phyloP scores from a whole-genome alignment of 1,140 invertebrate genomes.

The Lordiphosa stackelbergi region DNA sequence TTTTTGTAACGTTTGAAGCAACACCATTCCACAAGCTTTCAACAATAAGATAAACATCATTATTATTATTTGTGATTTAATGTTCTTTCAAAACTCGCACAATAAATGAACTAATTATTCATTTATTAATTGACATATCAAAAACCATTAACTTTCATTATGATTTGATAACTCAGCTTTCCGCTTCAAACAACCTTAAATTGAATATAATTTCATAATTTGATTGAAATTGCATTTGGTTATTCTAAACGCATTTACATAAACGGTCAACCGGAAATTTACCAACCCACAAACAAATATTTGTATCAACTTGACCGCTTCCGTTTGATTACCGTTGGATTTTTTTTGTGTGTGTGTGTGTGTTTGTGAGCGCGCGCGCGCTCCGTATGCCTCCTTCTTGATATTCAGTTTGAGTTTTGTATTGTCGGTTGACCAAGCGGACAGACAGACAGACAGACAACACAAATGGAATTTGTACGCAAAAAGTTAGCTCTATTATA shows the following conservation, averaged over 20 bases:
- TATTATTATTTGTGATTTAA: too few relatives aligned
- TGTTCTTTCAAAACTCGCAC: too few relatives aligned
- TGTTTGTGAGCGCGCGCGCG: background rate
- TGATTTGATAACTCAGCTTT: slow-evolving; percentile 7
- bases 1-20: too few relatives aligned
- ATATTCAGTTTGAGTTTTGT: slow-evolving; percentile 15
- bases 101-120: too few relatives aligned
- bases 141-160: slow-evolving; percentile 21
- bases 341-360: too few relatives aligned
- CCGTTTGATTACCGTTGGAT: slow-evolving; percentile 60
- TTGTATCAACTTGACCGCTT: slow-evolving; percentile 49
- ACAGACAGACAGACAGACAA: background rate
- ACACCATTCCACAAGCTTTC: too few relatives aligned
- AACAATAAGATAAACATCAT: too few relatives aligned
- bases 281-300: slow-evolving; percentile 37
- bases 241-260: slow-evolving; percentile 40
- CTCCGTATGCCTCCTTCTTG: slow-evolving; percentile 5
- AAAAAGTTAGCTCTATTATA: slow-evolving; percentile 24
- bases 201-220: slow-evolving; percentile 32
- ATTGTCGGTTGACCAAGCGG: slow-evolving; percentile 13
- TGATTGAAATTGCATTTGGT: slow-evolving; percentile 35
- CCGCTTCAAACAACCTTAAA: slow-evolving; percentile 6
- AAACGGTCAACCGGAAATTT: slow-evolving; percentile 63
- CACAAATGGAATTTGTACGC: slow-evolving; percentile 4
- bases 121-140: slow-evolving; percentile 1